Evolutionary conservation across 2,797 vertebrate genomes (phyloP).

Genomic region (Brotula barbata): DNA sequence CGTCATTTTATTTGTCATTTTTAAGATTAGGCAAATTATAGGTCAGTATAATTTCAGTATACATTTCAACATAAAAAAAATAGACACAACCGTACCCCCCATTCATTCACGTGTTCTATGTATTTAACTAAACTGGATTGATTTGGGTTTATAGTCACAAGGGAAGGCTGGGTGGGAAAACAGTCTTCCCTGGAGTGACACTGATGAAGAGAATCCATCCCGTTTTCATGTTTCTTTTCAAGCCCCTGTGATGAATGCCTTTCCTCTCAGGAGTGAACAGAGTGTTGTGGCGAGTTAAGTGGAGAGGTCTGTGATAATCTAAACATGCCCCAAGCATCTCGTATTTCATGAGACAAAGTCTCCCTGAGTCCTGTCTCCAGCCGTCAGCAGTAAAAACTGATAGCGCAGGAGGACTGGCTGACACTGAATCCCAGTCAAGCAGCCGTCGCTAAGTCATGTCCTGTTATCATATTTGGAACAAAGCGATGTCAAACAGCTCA

Average conservation of each 20-base stretch:
- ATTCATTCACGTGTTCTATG: background rate
- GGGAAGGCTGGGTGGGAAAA: background rate
- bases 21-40: too few species aligned
- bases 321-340: slow-evolving; percentile 67
- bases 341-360: slow-evolving; percentile 64
- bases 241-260: slow-evolving; percentile 55
- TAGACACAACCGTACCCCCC: background rate
- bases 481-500: slow-evolving; percentile 16
- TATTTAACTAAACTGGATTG: background rate
- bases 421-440: slow-evolving; percentile 21
- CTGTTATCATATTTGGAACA: slow-evolving; percentile 33
- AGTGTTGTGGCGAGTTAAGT: slow-evolving; percentile 67
- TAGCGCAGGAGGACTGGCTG: slow-evolving; percentile 29
- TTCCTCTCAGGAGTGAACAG: slow-evolving; percentile 41
- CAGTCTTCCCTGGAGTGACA: slow-evolving; percentile 13
- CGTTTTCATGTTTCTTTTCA: slow-evolving; percentile 56
- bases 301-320: slow-evolving; percentile 66
- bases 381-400: slow-evolving; percentile 62
- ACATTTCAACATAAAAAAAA: too few species aligned
- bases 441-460: slow-evolving; percentile 13
- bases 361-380: slow-evolving; percentile 50
- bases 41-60: too few species aligned
- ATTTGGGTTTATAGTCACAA: background rate
- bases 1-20: too few species aligned
- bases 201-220: slow-evolving; percentile 28